Percentiles rank a stretch among this genome's conserved stretches.
Conservation (phyloP, 2,113 vertebrate genomes). For the Fulmarus glacialis region DNA sequence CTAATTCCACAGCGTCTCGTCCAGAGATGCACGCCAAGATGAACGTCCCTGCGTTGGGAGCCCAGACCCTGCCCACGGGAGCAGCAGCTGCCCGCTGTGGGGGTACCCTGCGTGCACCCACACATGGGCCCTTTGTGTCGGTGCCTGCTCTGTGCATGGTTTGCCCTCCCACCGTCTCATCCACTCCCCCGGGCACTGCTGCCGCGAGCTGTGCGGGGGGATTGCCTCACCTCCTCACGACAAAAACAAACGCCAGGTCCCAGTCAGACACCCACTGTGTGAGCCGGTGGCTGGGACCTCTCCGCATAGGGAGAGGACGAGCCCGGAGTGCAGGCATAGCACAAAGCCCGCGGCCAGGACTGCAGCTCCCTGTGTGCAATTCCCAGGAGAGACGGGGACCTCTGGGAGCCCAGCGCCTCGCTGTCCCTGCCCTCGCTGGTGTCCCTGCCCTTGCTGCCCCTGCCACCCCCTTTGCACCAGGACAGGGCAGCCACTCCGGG, state of each 20-base stretch:
- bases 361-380: too few species aligned
- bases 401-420: background rate
- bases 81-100: background rate
- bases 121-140: background rate
- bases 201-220: background rate
- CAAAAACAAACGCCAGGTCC: background rate
- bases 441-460: background rate
- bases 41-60: accelerated
- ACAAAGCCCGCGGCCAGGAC: background rate
- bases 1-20: background rate
- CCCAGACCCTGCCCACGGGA: background rate
- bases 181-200: background rate
- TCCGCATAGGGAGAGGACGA: background rate
- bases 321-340: background rate
- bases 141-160: background rate
- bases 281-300: background rate
- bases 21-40: background rate
- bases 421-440: background rate
- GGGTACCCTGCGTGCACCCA: background rate
- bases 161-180: too few species aligned
- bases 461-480: background rate
- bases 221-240: background rate
- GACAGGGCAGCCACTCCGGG: background rate
- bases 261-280: too few species aligned
- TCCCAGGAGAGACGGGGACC: background rate